phyloP scores from a whole-genome alignment of 2,113 vertebrate species.

The human (Homo sapiens) region GRCh38 chr14:82435001-82435500 shows the following conservation, averaged over 20 bases:
- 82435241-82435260: slow-evolving; percentile 60
- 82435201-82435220: slow-evolving; percentile 20
- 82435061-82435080: neutral
- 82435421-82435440: slow-evolving; percentile 68
- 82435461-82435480: slow-evolving; percentile 44
- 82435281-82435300: slow-evolving; percentile 74
- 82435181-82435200: slow-evolving; percentile 26
- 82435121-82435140: neutral
- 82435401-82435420: slow-evolving; percentile 69
- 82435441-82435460: slow-evolving; percentile 72
- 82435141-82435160: neutral
- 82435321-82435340: slow-evolving; percentile 68
- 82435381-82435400: slow-evolving; percentile 63
- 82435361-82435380: slow-evolving; percentile 71
- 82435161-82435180: neutral
- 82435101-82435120: neutral
- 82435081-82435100: slow-evolving; percentile 3
- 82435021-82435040: neutral
- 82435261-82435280: slow-evolving; percentile 47
- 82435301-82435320: slow-evolving; percentile 57
- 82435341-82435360: slow-evolving; percentile 58
- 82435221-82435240: slow-evolving; percentile 37
- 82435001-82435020: neutral
- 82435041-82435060: neutral
- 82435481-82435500: slow-evolving; percentile 76